These are phyloP conservation scores for Noctua janthe DNA, from an alignment of 2,888 invertebrate species.

Conservation along the genomic window DNA sequence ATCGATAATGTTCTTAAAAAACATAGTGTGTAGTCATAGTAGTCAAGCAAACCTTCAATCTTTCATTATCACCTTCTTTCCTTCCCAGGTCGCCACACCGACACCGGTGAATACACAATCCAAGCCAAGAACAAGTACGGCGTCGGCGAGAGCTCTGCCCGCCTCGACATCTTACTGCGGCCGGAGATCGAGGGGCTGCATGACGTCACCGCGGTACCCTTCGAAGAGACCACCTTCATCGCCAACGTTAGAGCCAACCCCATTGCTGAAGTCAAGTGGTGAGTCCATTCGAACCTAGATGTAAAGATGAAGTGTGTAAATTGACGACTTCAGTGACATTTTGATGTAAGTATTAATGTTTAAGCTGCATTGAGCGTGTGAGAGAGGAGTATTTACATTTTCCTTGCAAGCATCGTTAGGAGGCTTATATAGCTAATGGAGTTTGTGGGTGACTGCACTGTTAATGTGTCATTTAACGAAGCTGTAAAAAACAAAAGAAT, in stretches of 20 bases:
- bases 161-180: slow-evolving; percentile 94
- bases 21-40: too few relatives aligned
- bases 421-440: too few relatives aligned
- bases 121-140: slow-evolving; percentile 96
- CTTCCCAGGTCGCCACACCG: slow-evolving; percentile 91
- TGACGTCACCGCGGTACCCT: slow-evolving; percentile 94
- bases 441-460: too few relatives aligned
- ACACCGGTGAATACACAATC: slow-evolving; percentile 95
- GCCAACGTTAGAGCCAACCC: slow-evolving; percentile 97
- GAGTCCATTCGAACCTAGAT: slow-evolving; percentile 47
- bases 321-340: too few relatives aligned
- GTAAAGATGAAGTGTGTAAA: too few relatives aligned
- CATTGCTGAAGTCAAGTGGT: slow-evolving; percentile 96
- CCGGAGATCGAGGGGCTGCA: slow-evolving; percentile 95
- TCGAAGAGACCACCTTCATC: slow-evolving; percentile 94
- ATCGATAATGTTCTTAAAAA: not conserved
- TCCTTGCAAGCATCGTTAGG: too few relatives aligned
- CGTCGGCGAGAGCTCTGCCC: slow-evolving; percentile 93
- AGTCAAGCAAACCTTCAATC: not conserved
- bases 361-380: too few relatives aligned
- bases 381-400: too few relatives aligned
- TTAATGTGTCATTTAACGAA: too few relatives aligned
- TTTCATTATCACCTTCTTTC: not conserved
- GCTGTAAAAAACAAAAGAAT: too few relatives aligned
- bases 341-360: too few relatives aligned